phyloP scores from a whole-genome alignment of 2,797 vertebrate genomes.

The Paedocypris micromegethes region DNA sequence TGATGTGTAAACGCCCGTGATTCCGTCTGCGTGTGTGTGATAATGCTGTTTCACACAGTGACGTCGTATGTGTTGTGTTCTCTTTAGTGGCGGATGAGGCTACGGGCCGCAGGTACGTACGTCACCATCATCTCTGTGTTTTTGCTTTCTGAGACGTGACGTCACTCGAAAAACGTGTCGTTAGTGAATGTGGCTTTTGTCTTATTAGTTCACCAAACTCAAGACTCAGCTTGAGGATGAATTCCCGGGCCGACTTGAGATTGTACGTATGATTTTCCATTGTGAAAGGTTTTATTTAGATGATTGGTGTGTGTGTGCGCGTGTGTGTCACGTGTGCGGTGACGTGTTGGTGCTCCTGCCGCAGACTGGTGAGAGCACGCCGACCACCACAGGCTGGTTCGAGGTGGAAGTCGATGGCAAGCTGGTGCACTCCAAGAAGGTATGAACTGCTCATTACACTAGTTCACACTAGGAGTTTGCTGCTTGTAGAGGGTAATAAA shows the following conservation, averaged over 20 bases:
- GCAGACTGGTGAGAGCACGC: slow-evolving; percentile 50
- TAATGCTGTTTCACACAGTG: no score
- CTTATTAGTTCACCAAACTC: slow-evolving; percentile 49
- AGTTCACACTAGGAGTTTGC: not conserved
- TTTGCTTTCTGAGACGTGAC: not conserved
- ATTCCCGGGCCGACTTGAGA: slow-evolving; percentile 53
- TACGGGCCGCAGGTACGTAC: slow-evolving; percentile 47
- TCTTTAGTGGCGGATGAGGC: slow-evolving; percentile 56
- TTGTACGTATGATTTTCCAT: slow-evolving; percentile 41
- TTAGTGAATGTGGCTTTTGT: not conserved
- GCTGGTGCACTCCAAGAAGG: slow-evolving; percentile 57
- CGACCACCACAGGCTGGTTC: slow-evolving; percentile 45
- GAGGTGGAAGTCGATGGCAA: slow-evolving; percentile 52
- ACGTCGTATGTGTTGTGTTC: slow-evolving; percentile 2
- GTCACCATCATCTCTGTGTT: not conserved
- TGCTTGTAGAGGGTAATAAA: not conserved
- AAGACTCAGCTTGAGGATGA: slow-evolving; percentile 51
- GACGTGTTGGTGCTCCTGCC: not conserved
- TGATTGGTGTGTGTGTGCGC: not conserved
- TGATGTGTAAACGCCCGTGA: not conserved
- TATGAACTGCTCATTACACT: not conserved
- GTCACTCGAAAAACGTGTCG: no score
- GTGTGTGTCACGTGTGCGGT: no score
- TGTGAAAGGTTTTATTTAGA: not conserved
- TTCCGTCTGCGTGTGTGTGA: not conserved